These are phyloP conservation scores for Drosophila bocki DNA, from an alignment of 1,140 invertebrate genomes.

Conservation along the genomic window DNA sequence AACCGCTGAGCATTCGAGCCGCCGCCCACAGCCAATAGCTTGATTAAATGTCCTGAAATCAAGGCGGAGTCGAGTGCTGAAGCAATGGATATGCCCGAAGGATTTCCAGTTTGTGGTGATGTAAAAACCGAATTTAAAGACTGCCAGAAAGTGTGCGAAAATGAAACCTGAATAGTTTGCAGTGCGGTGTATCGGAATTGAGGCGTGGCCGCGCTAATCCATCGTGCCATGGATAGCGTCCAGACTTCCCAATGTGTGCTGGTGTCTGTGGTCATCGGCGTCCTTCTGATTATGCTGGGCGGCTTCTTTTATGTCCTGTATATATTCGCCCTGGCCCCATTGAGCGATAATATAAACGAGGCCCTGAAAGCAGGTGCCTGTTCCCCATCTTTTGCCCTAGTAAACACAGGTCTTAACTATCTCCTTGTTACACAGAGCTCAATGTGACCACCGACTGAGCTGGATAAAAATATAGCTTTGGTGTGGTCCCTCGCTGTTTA, in stretches of 20 bases:
- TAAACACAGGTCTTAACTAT: not conserved
- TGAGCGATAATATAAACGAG: not conserved
- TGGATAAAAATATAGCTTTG: not conserved
- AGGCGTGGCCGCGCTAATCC: constrained; percentile 54
- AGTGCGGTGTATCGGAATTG: constrained; percentile 9
- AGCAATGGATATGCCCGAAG: constrained; percentile 29
- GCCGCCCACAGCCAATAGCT: constrained; percentile 43
- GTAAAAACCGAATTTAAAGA: constrained; percentile 13
- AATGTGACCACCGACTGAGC: not conserved
- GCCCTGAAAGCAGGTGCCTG: constrained; percentile 1
- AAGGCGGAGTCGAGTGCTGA: constrained; percentile 13
- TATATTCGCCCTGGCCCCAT: not conserved
- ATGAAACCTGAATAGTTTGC: constrained; percentile 30
- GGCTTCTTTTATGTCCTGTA: constrained; percentile 8
- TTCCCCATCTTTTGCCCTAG: not conserved
- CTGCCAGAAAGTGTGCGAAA: not conserved
- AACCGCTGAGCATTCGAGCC: not conserved
- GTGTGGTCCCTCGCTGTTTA: not conserved
- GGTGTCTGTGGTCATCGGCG: constrained; percentile 5
- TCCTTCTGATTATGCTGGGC: constrained; percentile 7
- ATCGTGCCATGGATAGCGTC: constrained; percentile 24
- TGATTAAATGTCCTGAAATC: constrained; percentile 54
- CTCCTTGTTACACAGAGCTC: not conserved
- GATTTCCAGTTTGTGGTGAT: constrained; percentile 26
- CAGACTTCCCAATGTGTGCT: constrained; percentile 36